Conservation (phyloP, 1,140 invertebrate genomes). For the Calephelis nemesis region DNA sequence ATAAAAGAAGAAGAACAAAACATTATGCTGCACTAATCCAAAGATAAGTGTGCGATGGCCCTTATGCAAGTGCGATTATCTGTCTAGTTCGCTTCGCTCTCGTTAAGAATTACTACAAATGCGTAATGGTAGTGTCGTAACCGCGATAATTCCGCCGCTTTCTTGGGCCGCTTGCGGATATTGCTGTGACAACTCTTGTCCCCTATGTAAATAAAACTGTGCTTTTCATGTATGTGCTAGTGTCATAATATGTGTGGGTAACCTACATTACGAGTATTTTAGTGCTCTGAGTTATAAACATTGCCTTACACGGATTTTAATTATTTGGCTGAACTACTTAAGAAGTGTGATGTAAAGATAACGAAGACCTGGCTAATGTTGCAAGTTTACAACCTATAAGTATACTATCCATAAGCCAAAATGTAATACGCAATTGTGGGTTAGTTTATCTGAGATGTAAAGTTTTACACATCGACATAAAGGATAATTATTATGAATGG, state of each 20-base stretch:
- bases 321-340: too few relatives aligned
- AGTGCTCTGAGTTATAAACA: background rate
- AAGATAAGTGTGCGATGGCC: background rate
- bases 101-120: conserved; percentile 66
- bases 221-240: background rate
- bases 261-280: background rate
- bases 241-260: background rate
- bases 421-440: too few relatives aligned
- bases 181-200: conserved; percentile 25
- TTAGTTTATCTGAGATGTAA: too few relatives aligned
- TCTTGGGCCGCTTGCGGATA: conserved; percentile 54
- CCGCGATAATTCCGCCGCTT: conserved; percentile 60
- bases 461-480: too few relatives aligned
- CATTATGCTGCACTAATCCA: too few relatives aligned
- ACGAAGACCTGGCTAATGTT: too few relatives aligned
- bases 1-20: too few relatives aligned
- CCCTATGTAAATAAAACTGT: conserved; percentile 3
- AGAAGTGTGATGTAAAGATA: too few relatives aligned
- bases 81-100: conserved; percentile 56
- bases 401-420: too few relatives aligned
- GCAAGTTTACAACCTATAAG: too few relatives aligned
- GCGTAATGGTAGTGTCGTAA: conserved; percentile 67
- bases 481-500: too few relatives aligned
- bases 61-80: conserved; percentile 39
- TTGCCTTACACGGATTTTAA: too few relatives aligned